These are phyloP conservation scores for Thripadectes ignobilis DNA, from an alignment of 2,797 vertebrate species.

Conservation along the genomic window DNA sequence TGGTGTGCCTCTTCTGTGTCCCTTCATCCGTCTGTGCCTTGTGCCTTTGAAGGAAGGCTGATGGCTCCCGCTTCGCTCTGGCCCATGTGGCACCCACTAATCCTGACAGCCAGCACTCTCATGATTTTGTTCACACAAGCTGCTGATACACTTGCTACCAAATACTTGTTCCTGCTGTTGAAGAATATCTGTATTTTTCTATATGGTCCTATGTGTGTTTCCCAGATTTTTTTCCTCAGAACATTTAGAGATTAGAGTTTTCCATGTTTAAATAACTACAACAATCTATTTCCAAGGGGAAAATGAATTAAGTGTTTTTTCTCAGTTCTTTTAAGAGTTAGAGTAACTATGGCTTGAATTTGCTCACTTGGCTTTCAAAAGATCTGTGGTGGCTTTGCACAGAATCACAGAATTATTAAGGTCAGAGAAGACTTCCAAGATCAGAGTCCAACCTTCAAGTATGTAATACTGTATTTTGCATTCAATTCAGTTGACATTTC, in stretches of 20 bases:
- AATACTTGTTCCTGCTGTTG: neutral
- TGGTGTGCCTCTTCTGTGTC: neutral
- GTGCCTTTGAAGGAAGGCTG: neutral
- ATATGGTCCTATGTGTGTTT: neutral
- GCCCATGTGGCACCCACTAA: fast-evolving
- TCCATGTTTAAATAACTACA: neutral
- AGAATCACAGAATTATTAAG: neutral
- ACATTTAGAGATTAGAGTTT: neutral
- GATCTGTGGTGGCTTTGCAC: neutral
- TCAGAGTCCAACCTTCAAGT: neutral
- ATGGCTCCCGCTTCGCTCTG: neutral
- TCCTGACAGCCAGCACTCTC: neutral
- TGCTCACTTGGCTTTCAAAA: neutral
- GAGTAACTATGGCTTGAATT: neutral
- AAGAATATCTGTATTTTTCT: neutral
- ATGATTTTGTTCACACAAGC: neutral
- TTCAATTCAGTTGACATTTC: neutral
- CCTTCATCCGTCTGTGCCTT: neutral
- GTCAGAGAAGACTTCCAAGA: neutral
- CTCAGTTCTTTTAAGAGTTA: neutral
- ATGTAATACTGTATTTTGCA: neutral
- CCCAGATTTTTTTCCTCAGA: neutral
- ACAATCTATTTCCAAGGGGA: neutral
- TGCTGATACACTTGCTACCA: neutral
- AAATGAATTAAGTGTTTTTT: neutral